These are phyloP conservation scores for Clarias laeviceps DNA, from an alignment of 2,797 vertebrate species.

Conservation along the genomic window DNA sequence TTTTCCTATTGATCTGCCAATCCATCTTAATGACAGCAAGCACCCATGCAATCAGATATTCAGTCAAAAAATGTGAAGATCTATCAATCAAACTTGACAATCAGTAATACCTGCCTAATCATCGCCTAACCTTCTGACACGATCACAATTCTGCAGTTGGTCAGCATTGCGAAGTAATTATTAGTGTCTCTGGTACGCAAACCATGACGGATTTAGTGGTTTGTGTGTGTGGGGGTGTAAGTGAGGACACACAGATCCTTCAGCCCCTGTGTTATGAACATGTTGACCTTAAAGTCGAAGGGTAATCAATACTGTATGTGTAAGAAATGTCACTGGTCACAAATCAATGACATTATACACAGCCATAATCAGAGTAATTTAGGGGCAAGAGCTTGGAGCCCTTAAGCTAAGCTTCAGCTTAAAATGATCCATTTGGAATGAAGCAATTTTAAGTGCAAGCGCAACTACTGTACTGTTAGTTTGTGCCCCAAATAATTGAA, in stretches of 20 bases:
- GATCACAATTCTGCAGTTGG: background rate
- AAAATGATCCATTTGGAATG: too few relatives aligned
- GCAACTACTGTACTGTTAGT: too few relatives aligned
- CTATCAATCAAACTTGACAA: constrained; percentile 19
- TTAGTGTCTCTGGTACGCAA: background rate
- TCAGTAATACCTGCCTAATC: background rate
- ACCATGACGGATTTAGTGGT: background rate
- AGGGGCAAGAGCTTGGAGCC: background rate
- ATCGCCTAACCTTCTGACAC: background rate
- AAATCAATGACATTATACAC: constrained; percentile 38
- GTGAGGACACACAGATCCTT: constrained; percentile 36
- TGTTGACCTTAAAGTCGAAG: constrained; percentile 52
- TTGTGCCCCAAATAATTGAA: background rate
- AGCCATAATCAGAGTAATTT: constrained; percentile 18
- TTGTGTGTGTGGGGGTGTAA: background rate
- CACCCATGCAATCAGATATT: background rate
- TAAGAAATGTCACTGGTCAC: constrained; percentile 49
- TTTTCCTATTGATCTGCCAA: background rate
- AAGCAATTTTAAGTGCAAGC: too few relatives aligned
- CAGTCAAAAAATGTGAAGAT: background rate
- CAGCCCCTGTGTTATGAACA: constrained; percentile 17
- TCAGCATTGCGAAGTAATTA: background rate
- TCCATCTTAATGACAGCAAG: background rate
- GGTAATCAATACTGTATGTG: constrained; percentile 44
- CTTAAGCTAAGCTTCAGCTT: background rate